Evolutionary conservation across 2,797 vertebrate genomes (phyloP).

Genomic region (Meriones psammophilus): DNA sequence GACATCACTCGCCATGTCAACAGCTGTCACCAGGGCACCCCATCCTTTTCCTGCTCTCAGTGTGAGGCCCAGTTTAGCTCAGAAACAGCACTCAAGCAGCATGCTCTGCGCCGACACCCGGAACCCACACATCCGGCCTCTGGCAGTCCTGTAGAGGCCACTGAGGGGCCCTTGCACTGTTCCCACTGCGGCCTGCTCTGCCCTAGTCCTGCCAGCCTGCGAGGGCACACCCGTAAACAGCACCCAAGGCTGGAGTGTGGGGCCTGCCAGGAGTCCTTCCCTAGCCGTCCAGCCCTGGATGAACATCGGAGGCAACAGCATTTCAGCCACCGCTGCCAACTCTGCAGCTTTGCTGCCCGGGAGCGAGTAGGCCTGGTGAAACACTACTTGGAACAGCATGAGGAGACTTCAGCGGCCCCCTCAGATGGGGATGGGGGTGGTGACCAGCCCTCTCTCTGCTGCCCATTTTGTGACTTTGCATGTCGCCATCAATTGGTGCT

Average conservation of each 20-base stretch:
- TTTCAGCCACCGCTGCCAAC: conserved; percentile 92
- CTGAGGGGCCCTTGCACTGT: conserved; percentile 70
- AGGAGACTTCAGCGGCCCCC: conserved; percentile 78
- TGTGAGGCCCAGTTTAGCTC: conserved; percentile 95
- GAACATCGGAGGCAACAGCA: conserved; percentile 90
- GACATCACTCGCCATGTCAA: conserved; percentile 94
- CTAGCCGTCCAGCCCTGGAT: conserved; percentile 89
- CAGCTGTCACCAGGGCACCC: conserved; percentile 94
- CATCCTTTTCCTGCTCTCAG: conserved; percentile 90
- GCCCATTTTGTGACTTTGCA: conserved; percentile 93
- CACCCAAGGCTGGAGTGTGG: conserved; percentile 90
- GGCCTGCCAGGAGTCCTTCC: conserved; percentile 90
- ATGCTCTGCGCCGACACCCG: conserved; percentile 91
- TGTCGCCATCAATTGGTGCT: conserved; percentile 95
- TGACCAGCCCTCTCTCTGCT: conserved; percentile 90
- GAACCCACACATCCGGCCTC: conserved; percentile 69
- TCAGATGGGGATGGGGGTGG: conserved; percentile 30
- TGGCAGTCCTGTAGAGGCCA: conserved; percentile 86
- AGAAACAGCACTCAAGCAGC: conserved; percentile 94
- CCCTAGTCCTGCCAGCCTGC: conserved; percentile 89
- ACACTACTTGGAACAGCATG: conserved; percentile 93
- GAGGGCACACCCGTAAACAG: conserved; percentile 91
- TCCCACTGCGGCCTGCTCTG: conserved; percentile 90
- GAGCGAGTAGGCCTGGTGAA: conserved; percentile 92
- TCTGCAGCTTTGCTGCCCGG: conserved; percentile 93